Conservation (phyloP, 2,113 vertebrate species). For the Barbus barbus region DNA sequence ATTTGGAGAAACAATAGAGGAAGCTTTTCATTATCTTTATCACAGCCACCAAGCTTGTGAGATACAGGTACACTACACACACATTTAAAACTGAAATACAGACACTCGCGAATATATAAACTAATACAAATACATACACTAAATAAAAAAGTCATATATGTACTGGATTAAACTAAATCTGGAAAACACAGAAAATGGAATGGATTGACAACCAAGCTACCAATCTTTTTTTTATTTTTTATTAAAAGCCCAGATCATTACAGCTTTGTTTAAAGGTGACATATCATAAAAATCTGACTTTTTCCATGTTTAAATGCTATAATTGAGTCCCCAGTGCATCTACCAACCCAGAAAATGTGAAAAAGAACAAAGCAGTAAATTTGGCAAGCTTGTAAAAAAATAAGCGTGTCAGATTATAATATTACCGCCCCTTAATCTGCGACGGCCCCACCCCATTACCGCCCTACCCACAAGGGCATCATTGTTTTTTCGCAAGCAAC, state of each 20-base stretch:
- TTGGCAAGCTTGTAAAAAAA: too few relatives aligned
- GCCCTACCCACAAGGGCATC: too few relatives aligned
- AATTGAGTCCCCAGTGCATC: too few relatives aligned
- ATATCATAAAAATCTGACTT: too few relatives aligned
- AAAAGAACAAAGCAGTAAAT: too few relatives aligned
- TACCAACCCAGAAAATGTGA: too few relatives aligned
- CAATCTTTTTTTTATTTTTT: neutral
- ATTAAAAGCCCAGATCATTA: neutral
- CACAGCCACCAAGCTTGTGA: constrained; percentile 91
- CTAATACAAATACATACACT: neutral
- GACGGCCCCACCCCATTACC: too few relatives aligned
- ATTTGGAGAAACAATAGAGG: constrained; percentile 90
- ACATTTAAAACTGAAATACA: neutral
- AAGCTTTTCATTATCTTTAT: constrained; percentile 93
- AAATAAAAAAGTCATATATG: neutral
- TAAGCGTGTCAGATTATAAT: too few relatives aligned
- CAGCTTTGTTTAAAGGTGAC: too few relatives aligned
- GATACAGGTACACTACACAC: constrained; percentile 81
- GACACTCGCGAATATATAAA: neutral
- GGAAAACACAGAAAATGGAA: neutral
- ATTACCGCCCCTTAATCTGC: too few relatives aligned
- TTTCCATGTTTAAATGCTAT: too few relatives aligned
- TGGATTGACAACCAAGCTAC: neutral
- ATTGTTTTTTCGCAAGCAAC: too few relatives aligned
- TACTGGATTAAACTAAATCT: neutral